phyloP scores from a whole-genome alignment of 2,888 invertebrate species.

The Zaprionus obscuricornis region DNA sequence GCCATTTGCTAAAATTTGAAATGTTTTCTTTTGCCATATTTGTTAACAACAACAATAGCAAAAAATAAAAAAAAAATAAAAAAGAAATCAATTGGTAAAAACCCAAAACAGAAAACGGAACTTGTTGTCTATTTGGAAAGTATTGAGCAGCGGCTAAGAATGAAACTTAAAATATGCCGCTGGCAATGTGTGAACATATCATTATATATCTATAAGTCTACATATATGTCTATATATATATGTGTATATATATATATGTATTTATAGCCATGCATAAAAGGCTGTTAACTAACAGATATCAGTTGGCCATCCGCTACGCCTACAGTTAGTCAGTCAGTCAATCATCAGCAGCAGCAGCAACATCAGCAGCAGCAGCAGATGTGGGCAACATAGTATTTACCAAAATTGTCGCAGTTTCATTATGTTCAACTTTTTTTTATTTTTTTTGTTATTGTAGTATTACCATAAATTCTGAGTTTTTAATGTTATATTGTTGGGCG shows the following conservation, averaged over 20 bases:
- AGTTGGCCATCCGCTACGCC: constrained; percentile 40
- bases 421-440: constrained; percentile 36
- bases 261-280: neutral
- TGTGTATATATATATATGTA: neutral
- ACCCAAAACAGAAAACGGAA: constrained; percentile 45
- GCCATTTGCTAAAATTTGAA: constrained; percentile 29
- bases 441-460: constrained; percentile 21
- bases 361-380: constrained; percentile 20
- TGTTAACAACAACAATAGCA: too few relatives aligned
- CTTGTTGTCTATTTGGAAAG: constrained; percentile 35
- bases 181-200: neutral
- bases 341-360: too few relatives aligned
- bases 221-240: neutral
- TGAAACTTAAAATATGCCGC: constrained; percentile 14
- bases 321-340: too few relatives aligned
- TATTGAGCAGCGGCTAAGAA: constrained; percentile 38
- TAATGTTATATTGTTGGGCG: constrained; percentile 48
- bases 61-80: too few relatives aligned
- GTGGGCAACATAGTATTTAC: constrained; percentile 48
- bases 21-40: constrained; percentile 16
- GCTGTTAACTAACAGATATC: constrained; percentile 25
- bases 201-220: neutral
- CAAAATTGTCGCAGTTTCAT: constrained; percentile 53
- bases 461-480: constrained; percentile 25
- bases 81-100: constrained; percentile 37